Evolutionary conservation across 2,113 vertebrate genomes (phyloP), one percentile per base, ranked within the genome.

Genomic region (Pachyramphus minor): DNA sequence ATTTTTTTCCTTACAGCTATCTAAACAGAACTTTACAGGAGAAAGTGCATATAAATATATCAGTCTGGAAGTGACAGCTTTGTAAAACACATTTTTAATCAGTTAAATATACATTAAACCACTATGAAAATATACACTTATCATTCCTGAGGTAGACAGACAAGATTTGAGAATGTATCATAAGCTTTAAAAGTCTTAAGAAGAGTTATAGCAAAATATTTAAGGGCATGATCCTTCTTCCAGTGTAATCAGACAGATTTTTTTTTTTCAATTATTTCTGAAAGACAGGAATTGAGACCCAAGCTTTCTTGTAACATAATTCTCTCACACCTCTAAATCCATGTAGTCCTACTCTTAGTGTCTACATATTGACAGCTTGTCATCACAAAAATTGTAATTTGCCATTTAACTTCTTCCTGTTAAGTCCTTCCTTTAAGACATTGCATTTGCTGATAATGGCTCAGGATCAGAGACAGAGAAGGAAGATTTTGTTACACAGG

Each of bases 21-120:
- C 85, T 96, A 93, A 96, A 87, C 75, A 95, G 68, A 73, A 67
- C 74, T 96, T 89, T 52, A 25, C 63, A 81, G 27, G 28, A 45
- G 69, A 95, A 93, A 95, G 56, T n/a, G 39, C 55, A 75, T 94
- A 62, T 77, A 97, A 95, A 95, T 97, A 84, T 47, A 93, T 93
- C 84, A 95, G 67, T 75, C 81, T 81, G 56, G 21, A 93, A 90
- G 44, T 77, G 85, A 86, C 47, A 64, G 93, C 64, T 96, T 96
- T 95, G 53, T 49, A 89, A 96, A 84, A 85, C 33, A 90, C 56
- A 63, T 89, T 94, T 97, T 93, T 97, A 88, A 95, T 93, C 93
- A 96, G 31, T 82, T 42, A 93, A 89, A 79, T 91, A 55, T 79
- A n/a, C 52, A 90, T 94, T 95, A 62, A 90, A 79, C 30, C 14